Base-by-base conservation (phyloP, 2,797 vertebrate genomes). In the Silurus lanzhouensis region DNA sequence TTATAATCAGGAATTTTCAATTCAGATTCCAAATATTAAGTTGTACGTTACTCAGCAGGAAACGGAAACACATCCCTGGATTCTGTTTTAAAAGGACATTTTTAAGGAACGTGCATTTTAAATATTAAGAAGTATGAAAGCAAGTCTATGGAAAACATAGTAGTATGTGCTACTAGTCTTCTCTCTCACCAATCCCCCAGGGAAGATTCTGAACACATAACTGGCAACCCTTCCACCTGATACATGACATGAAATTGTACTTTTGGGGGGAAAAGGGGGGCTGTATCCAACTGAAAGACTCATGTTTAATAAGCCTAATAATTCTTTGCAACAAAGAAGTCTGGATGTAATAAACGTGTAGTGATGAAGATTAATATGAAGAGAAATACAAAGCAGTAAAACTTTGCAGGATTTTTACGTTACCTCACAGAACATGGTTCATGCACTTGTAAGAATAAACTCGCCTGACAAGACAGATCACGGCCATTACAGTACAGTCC, bases 401-500 rank as follows among this genome's bases (percentile, higher is more conserved):
- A 12, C 58, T 46, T 14, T 78, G 17, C 58, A 61, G 57, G 76
- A 61, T 78, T 78, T 78, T 38, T 58, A 58, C 27, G 5, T 77
- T 27, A 78, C 61, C 31, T n/a, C 58, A 14, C 38, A 6, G 10
- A 77, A 60, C 57, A 78, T 60, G 27, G 57, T 78, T 78, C 76
- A 78, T 3, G 2, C 8, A n/a, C 58, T 44, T 8, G 19, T 61
- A 27, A 61, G 76, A 61, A 78, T 78, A 63, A 46, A 61, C 76
- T 78, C 76, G n/a, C 31, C 77, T 63, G 77, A 79, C 20, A 63
- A 46, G 58, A 79, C 6, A 12, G 61, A 79, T 79, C 20, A 46
- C 58, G 7, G 58, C 77, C 12, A 63, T 63, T 79, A 79, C 77
- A 46, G 31, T 46, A 79, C 31, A 79, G 77, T 38, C 58, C 58